Evolutionary conservation across 2,888 invertebrate species (phyloP), one percentile per base, ranked within the genome.

Genomic region (Crepidodera aurea): DNA sequence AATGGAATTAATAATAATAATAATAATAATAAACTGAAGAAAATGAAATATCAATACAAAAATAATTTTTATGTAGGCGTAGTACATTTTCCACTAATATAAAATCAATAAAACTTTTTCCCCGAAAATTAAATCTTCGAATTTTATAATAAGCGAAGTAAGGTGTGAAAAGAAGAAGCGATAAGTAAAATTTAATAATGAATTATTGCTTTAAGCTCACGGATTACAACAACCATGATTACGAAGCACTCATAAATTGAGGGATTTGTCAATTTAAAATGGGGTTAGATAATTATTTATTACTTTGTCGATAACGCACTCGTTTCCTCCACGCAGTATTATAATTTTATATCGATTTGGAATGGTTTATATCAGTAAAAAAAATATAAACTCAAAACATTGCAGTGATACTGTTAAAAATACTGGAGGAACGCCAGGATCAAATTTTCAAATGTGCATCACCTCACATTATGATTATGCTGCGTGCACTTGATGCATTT

Each of bases 241-340:
- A 73, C 73, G 73, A 65, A 60, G 66, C 71, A 51, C 53, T 63
- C 71, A 68, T 75, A 77, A 76, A 76, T 76, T 74, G 63, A 34
- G 62, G 75, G 75, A 76, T 77, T 75, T 76, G 77, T 75, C 76
- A 75, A 77, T 75, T 76, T 75, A 74, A 75, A 75, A 72, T 70
- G 71, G 75, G 74, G 75, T 71, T 75, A 75, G 70, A 73, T 72
- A 75, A 74, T 75, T 75, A 75, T 76, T 76, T 75, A 75, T 72
- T 70, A 69, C 68, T 70, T 64, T 68, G 64, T 68, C 71, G 70
- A 70, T 72, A 71, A 69, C 65, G 65, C 71, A 54, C 48, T 44
- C 51, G 50, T 46, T 60, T 62, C 39, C 54, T 54, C 53, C 46
- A 54, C 63, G 55, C 59, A 63, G 50, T 16, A 34, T 44, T 58